These are phyloP conservation scores for Gastracanthus pulcherrimus DNA, from an alignment of 2,888 invertebrate species.

Conservation along the genomic window DNA sequence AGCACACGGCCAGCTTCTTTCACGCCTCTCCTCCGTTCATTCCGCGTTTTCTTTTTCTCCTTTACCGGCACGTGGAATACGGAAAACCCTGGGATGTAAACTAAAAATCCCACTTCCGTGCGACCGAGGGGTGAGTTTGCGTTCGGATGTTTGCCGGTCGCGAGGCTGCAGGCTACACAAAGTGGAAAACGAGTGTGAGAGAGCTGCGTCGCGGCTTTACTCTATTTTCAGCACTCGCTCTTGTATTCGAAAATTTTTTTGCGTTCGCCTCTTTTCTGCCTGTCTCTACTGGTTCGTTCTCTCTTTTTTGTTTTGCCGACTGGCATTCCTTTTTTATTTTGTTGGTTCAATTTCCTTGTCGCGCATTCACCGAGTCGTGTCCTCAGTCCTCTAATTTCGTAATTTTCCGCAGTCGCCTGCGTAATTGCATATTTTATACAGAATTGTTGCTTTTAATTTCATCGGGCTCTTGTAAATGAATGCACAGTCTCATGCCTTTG, in stretches of 20 bases:
- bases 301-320: too few species aligned
- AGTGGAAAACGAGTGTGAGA: constrained; percentile 34
- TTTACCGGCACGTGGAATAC: background rate
- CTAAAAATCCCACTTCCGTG: constrained; percentile 4
- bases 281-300: background rate
- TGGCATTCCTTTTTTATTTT: too few species aligned
- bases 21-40: background rate
- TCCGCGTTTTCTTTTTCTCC: background rate
- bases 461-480: too few species aligned
- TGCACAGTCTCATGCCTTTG: too few species aligned
- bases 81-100: background rate
- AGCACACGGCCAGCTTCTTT: background rate
- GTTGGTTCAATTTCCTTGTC: too few species aligned
- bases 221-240: constrained; percentile 16
- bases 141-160: constrained; percentile 3
- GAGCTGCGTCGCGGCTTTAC: background rate
- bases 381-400: too few species aligned
- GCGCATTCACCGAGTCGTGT: too few species aligned
- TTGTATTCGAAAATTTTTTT: constrained; percentile 24
- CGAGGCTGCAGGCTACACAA: background rate
- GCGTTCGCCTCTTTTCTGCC: background rate
- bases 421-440: too few species aligned
- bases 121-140: constrained; percentile 6
- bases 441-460: too few species aligned
- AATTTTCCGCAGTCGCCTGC: too few species aligned